Evolutionary conservation across 2,888 invertebrate species (phyloP).

Genomic region (Noctua janthe): DNA sequence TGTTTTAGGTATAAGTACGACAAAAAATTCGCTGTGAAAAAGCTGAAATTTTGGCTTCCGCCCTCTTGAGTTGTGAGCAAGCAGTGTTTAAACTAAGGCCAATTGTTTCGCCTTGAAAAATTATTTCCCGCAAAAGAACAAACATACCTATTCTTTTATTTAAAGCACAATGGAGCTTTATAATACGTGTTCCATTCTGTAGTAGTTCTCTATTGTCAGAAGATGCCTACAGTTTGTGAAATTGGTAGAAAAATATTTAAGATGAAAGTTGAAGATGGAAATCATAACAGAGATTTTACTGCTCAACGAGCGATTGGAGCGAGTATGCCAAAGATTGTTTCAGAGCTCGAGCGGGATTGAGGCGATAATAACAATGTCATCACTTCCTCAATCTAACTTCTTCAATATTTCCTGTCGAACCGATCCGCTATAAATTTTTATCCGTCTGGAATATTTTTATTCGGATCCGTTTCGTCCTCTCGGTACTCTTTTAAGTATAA

Average conservation of each 20-base stretch:
- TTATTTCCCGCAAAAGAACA: constrained; percentile 70
- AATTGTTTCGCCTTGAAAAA: constrained; percentile 82
- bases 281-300: constrained; percentile 86
- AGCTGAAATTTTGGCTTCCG: constrained; percentile 84
- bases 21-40: constrained; percentile 86
- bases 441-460: constrained; percentile 73
- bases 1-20: constrained; percentile 89
- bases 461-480: constrained; percentile 41
- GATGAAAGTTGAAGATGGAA: constrained; percentile 79
- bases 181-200: constrained; percentile 48
- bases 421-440: constrained; percentile 83
- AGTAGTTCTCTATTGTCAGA: constrained; percentile 52
- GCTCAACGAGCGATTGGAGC: constrained; percentile 81
- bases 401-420: constrained; percentile 84
- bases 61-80: constrained; percentile 82
- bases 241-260: constrained; percentile 76
- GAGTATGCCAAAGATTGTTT: constrained; percentile 85
- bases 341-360: constrained; percentile 81
- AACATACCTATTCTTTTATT: constrained; percentile 69
- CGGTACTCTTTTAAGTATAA: constrained; percentile 54
- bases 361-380: constrained; percentile 89
- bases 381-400: constrained; percentile 88
- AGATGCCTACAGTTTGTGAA: constrained; percentile 56
- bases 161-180: constrained; percentile 65
- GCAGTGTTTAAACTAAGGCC: constrained; percentile 81